Evolutionary conservation across 2,797 vertebrate genomes (phyloP), one percentile per base, ranked within the genome.

Genomic region (Phrynocephalus forsythii): DNA sequence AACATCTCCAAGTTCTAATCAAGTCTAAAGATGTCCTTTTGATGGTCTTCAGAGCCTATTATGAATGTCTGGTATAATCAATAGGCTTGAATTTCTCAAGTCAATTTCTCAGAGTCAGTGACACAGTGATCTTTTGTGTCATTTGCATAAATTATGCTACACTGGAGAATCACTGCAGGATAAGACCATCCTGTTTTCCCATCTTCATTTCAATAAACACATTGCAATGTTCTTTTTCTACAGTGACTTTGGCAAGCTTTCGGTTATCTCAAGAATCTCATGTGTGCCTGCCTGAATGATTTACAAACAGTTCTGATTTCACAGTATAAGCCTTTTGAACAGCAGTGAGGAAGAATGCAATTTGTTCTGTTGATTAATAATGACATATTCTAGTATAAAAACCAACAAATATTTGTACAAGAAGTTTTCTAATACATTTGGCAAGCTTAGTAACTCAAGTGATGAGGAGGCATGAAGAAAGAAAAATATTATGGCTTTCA

Each of bases 231-330:
- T 75, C 56, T 79, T 22, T 79, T 80, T 68, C n/a, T 50, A 44
- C 15, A 79, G 13, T 48, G 48, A 82, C 71, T 93, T 79, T 10
- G 6, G 78, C 6, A 86, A 83, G 68, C 26, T 44, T 79, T 66
- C 44, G 52, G 15, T 86, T 89, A 79, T 66, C 60, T 67, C 48
- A 94, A 84, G 92, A 94, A 92, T 92, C 16, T 83, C 63, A 71
- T 89, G 92, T 90, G 91, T 91, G 88, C 89, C 86, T 86, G 13
- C 67, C 86, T 94, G 92, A 79, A 68, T 91, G 83, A 91, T 90
- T 80, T 90, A 86, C 87, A 86, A 93, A 87, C 71, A 86, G 89
- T 88, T 94, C 90, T 85, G 0, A 92, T 93, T 94, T 92, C 92
- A 94, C 77, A 90, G 79, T 38, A 86, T 48, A 93, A 86, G n/a